Percentiles rank a stretch among this genome's conserved stretches.
phyloP scores from a whole-genome alignment of 2,113 vertebrate species.

The Geothlypis trichas region DNA sequence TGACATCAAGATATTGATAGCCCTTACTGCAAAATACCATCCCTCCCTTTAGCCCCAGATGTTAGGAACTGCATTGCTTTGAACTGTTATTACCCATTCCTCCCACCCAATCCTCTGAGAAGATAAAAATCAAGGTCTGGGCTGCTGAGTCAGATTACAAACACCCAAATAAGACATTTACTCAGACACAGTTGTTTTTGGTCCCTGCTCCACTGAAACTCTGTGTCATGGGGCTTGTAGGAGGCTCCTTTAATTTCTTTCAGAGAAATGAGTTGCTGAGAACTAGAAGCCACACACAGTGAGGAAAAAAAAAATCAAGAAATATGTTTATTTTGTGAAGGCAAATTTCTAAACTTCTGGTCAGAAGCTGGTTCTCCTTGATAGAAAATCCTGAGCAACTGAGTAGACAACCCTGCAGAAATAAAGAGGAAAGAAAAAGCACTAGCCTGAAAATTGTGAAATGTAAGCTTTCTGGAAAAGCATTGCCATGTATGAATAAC shows the following conservation, averaged over 20 bases:
- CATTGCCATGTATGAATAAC: background rate
- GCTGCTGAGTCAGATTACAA: slow-evolving; percentile 39
- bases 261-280: background rate
- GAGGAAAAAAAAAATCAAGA: background rate
- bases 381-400: background rate
- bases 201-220: background rate
- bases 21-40: background rate
- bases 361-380: background rate
- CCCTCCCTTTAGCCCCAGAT: background rate
- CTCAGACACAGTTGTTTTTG: background rate
- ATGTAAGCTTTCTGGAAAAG: background rate
- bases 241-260: background rate
- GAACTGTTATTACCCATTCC: slow-evolving; percentile 1
- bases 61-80: background rate
- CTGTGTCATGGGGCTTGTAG: background rate
- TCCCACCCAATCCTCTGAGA: background rate
- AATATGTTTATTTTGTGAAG: background rate
- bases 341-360: background rate
- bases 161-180: slow-evolving; percentile 13
- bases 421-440: background rate
- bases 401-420: background rate
- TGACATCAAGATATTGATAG: background rate
- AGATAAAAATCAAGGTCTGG: slow-evolving; percentile 32
- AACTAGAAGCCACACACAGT: background rate
- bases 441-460: background rate